phyloP scores from a whole-genome alignment of 1,140 invertebrate genomes.

The Brachionus sp. region DNA sequence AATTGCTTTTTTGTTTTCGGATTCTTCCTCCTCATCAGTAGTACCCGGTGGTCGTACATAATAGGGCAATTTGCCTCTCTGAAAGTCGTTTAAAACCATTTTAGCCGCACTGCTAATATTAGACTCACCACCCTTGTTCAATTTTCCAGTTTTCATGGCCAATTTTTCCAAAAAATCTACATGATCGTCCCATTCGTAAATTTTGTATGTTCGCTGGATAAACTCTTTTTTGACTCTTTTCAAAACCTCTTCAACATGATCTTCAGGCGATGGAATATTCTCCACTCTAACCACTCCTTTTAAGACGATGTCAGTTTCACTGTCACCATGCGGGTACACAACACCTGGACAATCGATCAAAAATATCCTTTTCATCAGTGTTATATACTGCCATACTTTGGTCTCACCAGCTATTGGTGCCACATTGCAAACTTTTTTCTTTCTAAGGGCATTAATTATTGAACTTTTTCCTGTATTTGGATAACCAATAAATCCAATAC shows the following conservation, averaged over 20 bases:
- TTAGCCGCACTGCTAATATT: constrained; percentile 80
- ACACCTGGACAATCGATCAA: constrained; percentile 98
- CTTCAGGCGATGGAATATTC: constrained; percentile 85
- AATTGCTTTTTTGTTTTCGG: background rate
- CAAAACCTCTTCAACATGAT: constrained; percentile 82
- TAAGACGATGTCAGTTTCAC: constrained; percentile 88
- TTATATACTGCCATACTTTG: constrained; percentile 93
- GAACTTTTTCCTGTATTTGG: constrained; percentile 99
- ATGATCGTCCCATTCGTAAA: constrained; percentile 72
- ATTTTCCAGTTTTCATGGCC: constrained; percentile 76
- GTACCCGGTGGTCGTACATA: constrained; percentile 62
- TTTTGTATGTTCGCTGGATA: constrained; percentile 83
- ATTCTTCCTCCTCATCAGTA: background rate
- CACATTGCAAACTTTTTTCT: constrained; percentile 94
- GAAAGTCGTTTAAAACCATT: constrained; percentile 98
- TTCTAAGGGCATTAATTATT: constrained; percentile 89
- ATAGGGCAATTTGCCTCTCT: constrained; percentile 91
- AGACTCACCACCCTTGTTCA: constrained; percentile 92
- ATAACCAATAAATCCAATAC: constrained; percentile 97
- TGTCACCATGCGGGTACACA: constrained; percentile 72
- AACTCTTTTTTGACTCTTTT: constrained; percentile 84
- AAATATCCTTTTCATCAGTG: constrained; percentile 92
- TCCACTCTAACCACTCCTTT: constrained; percentile 80
- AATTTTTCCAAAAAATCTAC: constrained; percentile 89
- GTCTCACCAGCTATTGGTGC: constrained; percentile 98